A percentile compares a stretch with the other conserved stretches of the same genome.
Evolutionary conservation across 1,140 invertebrate species (phyloP).

Genomic region (Drosophila sp.): DNA sequence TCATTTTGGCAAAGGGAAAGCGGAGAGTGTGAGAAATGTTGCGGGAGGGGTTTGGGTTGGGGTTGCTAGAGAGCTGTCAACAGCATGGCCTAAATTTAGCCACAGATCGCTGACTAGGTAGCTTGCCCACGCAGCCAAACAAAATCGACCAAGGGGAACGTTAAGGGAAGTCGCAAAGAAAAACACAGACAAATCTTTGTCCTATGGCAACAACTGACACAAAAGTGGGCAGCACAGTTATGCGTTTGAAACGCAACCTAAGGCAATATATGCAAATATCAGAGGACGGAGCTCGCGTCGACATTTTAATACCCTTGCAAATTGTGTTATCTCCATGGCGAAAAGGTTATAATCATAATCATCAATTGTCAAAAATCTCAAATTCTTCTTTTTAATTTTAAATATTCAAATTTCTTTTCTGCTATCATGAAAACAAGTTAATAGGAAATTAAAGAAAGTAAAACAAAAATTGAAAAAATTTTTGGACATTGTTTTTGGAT

Average conservation of each 20-base stretch:
- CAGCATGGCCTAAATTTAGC: constrained; percentile 49
- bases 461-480: no score
- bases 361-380: no score
- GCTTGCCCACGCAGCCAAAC: constrained; percentile 14
- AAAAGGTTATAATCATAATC: no score
- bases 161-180: neutral
- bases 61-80: constrained; percentile 44
- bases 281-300: no score
- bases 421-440: no score
- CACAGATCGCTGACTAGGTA: constrained; percentile 19
- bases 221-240: neutral
- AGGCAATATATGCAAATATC: neutral
- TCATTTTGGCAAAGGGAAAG: constrained; percentile 2
- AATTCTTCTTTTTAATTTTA: no score
- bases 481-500: no score
- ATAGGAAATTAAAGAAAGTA: no score
- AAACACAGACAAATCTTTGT: neutral
- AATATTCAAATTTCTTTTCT: no score
- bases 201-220: constrained; percentile 6
- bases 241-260: neutral
- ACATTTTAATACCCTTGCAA: no score
- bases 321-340: no score
- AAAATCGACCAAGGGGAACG: neutral
- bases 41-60: no score
- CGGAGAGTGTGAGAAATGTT: neutral